Percentiles rank a stretch among this genome's conserved stretches.
Conservation (phyloP, 2,888 invertebrate species). For the Thalpophila matura region DNA sequence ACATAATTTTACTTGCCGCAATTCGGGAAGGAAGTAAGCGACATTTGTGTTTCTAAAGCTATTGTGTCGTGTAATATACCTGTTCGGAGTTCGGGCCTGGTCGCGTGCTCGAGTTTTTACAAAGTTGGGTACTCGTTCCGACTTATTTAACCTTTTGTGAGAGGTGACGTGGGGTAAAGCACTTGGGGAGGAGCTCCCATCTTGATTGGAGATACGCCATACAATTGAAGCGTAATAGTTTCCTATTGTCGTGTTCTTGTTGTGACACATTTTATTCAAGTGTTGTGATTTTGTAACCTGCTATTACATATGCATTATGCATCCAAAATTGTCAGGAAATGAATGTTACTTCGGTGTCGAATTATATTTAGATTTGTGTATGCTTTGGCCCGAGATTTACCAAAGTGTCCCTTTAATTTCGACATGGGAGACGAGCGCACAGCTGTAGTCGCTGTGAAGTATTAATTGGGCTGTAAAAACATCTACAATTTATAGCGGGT, state of each 20-base stretch:
- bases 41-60: constrained; percentile 42
- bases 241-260: constrained; percentile 54
- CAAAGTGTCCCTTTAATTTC: constrained; percentile 35
- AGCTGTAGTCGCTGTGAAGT: constrained; percentile 50
- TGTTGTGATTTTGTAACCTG: constrained; percentile 24
- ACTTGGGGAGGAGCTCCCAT: constrained; percentile 46
- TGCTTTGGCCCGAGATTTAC: constrained; percentile 27
- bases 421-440: constrained; percentile 17
- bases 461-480: constrained; percentile 42
- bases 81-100: constrained; percentile 43
- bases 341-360: constrained; percentile 12
- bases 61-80: constrained; percentile 54
- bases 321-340: constrained; percentile 29
- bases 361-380: constrained; percentile 56
- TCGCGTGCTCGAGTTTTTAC: constrained; percentile 67
- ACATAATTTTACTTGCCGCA: constrained; percentile 43
- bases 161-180: constrained; percentile 59
- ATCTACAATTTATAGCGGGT: constrained; percentile 25
- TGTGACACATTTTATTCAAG: constrained; percentile 52
- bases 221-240: constrained; percentile 60
- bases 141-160: constrained; percentile 78
- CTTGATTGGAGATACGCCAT: constrained; percentile 61
- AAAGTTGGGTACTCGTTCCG: constrained; percentile 67
- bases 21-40: constrained; percentile 46
- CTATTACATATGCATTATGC: constrained; percentile 44